phyloP scores from a whole-genome alignment of 2,888 invertebrate species.

The Diaphora mendica region DNA sequence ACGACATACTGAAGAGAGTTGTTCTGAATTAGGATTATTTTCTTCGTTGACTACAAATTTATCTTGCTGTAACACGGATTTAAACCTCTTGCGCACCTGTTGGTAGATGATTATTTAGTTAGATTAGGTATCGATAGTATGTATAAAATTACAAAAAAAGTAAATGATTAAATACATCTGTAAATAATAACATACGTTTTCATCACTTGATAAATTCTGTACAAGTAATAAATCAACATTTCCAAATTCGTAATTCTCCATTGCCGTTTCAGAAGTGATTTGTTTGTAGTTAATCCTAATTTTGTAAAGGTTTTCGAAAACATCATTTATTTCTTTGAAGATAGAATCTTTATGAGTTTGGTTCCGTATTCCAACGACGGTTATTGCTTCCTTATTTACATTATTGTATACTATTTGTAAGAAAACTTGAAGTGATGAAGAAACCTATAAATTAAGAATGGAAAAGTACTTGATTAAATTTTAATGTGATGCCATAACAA shows the following conservation, averaged over 20 bases:
- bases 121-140: no score
- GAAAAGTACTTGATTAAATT: not conserved
- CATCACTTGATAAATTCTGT: slow-evolving; percentile 43
- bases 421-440: slow-evolving; percentile 44
- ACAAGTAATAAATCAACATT: slow-evolving; percentile 44
- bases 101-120: not conserved
- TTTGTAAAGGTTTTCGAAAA: slow-evolving; percentile 24
- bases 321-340: slow-evolving; percentile 36
- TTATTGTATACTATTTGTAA: slow-evolving; percentile 57
- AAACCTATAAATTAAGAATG: slow-evolving; percentile 29
- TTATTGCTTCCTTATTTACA: slow-evolving; percentile 42
- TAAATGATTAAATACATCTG: not conserved
- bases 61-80: slow-evolving; percentile 30
- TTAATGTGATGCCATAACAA: not conserved
- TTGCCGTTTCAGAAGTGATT: slow-evolving; percentile 17
- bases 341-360: slow-evolving; percentile 20
- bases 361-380: slow-evolving; percentile 40
- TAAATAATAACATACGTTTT: slow-evolving; percentile 35
- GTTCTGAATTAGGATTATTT: not conserved
- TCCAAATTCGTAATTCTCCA: slow-evolving; percentile 19
- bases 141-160: no score
- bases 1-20: slow-evolving; percentile 35
- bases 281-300: slow-evolving; percentile 38
- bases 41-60: slow-evolving; percentile 46
- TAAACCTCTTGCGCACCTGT: slow-evolving; percentile 40